A percentile compares a stretch with the other conserved stretches of the same genome.
Evolutionary conservation across 2,797 vertebrate species (phyloP).

Genomic region (Ctenopoma multispine): DNA sequence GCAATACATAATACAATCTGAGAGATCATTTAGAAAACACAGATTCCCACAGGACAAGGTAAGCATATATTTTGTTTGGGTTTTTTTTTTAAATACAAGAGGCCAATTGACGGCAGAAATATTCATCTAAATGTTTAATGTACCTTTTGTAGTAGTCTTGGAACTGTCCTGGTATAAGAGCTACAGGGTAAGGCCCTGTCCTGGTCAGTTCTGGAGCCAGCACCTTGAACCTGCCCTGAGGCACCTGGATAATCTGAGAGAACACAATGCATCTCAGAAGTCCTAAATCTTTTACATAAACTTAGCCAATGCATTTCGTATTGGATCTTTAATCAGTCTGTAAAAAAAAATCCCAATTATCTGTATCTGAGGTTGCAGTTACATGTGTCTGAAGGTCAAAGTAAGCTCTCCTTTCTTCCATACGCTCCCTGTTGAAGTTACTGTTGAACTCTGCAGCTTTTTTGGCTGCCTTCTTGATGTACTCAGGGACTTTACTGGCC

Average conservation of each 20-base stretch:
- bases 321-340: not conserved
- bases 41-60: not conserved
- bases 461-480: constrained; percentile 98
- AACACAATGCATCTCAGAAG: not conserved
- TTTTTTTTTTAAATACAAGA: not conserved
- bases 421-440: constrained; percentile 96
- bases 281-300: not conserved
- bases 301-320: not conserved
- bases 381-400: constrained; percentile 99
- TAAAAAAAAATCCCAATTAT: not conserved
- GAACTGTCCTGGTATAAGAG: constrained; percentile 98
- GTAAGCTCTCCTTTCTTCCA: constrained; percentile 98
- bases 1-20: not conserved
- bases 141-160: constrained; percentile 99
- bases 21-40: not conserved
- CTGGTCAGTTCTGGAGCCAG: constrained; percentile 93
- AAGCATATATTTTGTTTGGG: not conserved
- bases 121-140: not conserved
- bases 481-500: constrained; percentile 98
- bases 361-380: constrained; percentile 50
- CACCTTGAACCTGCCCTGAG: constrained; percentile 95
- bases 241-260: constrained; percentile 95
- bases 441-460: constrained; percentile 99
- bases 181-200: constrained; percentile 96
- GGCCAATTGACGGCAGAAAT: not conserved